These are phyloP conservation scores for human (Homo sapiens) DNA, from an alignment of 2,113 vertebrate genomes.

Conservation along the genomic window DNA sequence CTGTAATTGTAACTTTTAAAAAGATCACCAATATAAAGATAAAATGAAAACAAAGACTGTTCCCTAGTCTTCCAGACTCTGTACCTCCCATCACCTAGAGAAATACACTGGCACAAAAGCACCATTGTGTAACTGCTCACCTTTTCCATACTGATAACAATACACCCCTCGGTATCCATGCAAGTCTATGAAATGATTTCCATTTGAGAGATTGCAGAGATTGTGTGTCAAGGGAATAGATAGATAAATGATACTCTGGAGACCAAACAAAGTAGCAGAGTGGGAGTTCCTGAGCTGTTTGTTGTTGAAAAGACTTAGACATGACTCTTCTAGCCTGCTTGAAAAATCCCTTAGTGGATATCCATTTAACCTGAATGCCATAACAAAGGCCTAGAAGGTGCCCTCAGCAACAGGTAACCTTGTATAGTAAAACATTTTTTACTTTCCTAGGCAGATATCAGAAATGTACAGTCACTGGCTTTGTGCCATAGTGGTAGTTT, in stretches of 20 bases:
- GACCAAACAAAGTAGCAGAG: neutral
- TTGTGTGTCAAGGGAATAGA: slow-evolving; percentile 49
- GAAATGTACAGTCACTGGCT: neutral
- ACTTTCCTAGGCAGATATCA: neutral
- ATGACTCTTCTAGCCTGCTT: slow-evolving; percentile 47
- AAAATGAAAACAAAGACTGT: neutral
- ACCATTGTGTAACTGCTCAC: neutral
- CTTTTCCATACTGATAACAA: slow-evolving; percentile 25
- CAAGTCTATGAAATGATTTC: slow-evolving; percentile 52
- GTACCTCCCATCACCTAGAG: neutral
- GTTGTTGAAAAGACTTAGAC: slow-evolving; percentile 45
- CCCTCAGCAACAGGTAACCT: neutral
- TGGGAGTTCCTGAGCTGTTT: slow-evolving; percentile 62
- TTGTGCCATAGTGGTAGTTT: neutral
- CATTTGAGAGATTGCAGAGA: neutral
- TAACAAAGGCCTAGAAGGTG: neutral
- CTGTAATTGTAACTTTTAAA: neutral
- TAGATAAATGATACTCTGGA: slow-evolving; percentile 60
- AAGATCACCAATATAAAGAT: neutral
- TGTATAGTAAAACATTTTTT: neutral
- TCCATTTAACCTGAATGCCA: neutral
- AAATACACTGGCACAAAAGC: neutral
- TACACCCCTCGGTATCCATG: neutral
- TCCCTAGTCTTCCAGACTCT: neutral
- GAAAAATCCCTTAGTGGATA: slow-evolving; percentile 47